Base-by-base conservation (phyloP, 2,888 invertebrate genomes). In the Phyllotreta cruciferae region DNA sequence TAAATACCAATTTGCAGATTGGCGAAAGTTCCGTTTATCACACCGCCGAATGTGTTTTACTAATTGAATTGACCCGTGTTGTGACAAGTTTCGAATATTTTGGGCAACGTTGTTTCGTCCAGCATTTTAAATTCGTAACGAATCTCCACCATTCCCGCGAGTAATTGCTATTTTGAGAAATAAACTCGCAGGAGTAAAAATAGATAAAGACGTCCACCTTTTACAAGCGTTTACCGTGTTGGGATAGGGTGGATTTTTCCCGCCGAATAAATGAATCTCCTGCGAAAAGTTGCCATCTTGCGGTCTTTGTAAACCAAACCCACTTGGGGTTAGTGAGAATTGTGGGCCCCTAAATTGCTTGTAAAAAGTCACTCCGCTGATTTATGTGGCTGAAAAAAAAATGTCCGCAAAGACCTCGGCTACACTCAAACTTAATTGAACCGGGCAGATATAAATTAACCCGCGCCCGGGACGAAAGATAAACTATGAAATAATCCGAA, bases 321-420 rank as follows among this genome's bases (percentile, higher is more conserved):
- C 64, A 61, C 61, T 53, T 42, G 64, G 55, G 64, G 61, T 56
- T 64, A 53, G 61, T 56, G 56, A 53, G 57, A 57, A 62, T 39
- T 61, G 55, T 52, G 57, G 62, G 41, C 39, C 57, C 42, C 53
- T 55, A 64, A 64, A 64, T 64, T 64, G 64, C 64, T 62, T 64
- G 64, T 64, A 62, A 62, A 64, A 64, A 64, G 64, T 64, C 61
- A 62, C 56, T 64, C 55, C 50, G 42, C 58, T 64, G 64, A 64
- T 55, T 64, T 64, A 64, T 64, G 56, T 62, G 37, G 37, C 39
- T 37, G 64, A 41, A 44, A 56, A 24, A 24, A 56, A 60, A 60
- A 52, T 53, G 53, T 56, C 64, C 63, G 58, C 58, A 57, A 53
- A 54, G 58, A 47, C 53, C 63, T 58, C 54, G 57, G 58, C 54